These are phyloP conservation scores for Lophotriccus pileatus DNA, from an alignment of 2,797 vertebrate species.

Conservation along the genomic window DNA sequence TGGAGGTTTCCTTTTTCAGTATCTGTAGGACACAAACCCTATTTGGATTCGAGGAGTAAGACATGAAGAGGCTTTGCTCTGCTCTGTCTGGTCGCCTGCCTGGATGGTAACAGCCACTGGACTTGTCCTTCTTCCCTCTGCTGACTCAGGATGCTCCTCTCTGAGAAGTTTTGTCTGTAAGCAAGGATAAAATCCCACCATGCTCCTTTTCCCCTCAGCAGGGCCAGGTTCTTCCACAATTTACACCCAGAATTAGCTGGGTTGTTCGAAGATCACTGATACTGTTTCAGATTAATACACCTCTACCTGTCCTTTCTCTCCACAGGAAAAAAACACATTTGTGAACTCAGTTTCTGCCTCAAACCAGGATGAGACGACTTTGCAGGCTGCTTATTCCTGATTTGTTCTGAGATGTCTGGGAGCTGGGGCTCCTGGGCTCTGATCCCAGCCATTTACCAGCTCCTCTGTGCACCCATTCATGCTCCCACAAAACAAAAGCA, in stretches of 20 bases:
- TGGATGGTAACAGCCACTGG: background rate
- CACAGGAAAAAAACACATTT: rapidly evolving
- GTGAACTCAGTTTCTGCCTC: background rate
- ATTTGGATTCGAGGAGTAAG: background rate
- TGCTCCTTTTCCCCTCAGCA: background rate
- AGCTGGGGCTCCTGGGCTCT: background rate
- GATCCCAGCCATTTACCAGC: background rate
- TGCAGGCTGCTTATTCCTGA: background rate
- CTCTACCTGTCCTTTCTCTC: background rate
- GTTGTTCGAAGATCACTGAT: background rate
- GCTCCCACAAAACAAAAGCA: background rate
- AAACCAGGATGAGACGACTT: background rate
- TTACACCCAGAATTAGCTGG: background rate
- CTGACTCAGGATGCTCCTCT: background rate
- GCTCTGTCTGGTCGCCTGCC: background rate
- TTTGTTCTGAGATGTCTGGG: background rate
- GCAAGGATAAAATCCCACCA: background rate
- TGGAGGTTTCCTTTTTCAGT: background rate
- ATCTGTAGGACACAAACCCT: background rate
- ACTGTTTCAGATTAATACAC: background rate
- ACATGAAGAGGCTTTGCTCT: background rate
- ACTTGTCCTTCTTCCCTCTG: background rate
- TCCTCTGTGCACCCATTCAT: background rate
- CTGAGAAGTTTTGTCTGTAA: background rate
- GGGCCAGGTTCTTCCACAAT: background rate